A percentile compares a stretch with the other conserved stretches of the same genome.
phyloP scores from a whole-genome alignment of 2,113 vertebrate species.

The Siniperca chuatsi region DNA sequence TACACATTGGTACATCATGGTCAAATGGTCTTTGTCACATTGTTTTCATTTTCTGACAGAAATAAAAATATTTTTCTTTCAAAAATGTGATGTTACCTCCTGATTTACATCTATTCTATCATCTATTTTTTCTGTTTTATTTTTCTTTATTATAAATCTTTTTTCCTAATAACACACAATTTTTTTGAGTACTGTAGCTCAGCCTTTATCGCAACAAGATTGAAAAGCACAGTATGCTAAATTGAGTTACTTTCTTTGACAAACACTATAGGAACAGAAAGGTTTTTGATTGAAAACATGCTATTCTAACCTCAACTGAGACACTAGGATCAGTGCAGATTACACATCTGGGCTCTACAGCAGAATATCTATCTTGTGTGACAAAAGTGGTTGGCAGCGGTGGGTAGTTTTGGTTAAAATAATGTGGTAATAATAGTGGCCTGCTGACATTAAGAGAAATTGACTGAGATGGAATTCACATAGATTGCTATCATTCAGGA shows the following conservation, averaged over 20 bases:
- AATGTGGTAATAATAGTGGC: constrained; percentile 51
- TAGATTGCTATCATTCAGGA: constrained; percentile 54
- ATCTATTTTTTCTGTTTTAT: background rate
- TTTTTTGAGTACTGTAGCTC: background rate
- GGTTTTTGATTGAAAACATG: constrained; percentile 26
- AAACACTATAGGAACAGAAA: constrained; percentile 4
- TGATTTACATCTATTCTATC: background rate
- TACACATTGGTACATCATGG: background rate
- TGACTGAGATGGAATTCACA: constrained; percentile 33
- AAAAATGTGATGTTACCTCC: background rate
- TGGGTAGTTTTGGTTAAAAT: constrained; percentile 37
- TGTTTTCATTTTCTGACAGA: background rate
- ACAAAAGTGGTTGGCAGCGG: constrained; percentile 25
- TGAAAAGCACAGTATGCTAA: constrained; percentile 35
- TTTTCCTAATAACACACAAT: background rate
- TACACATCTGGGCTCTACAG: constrained; percentile 11
- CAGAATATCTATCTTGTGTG: constrained; percentile 29
- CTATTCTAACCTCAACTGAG: background rate
- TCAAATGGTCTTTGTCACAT: background rate
- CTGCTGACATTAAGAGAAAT: constrained; percentile 46
- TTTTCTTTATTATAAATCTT: background rate
- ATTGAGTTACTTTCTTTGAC: constrained; percentile 32
- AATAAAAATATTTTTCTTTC: background rate
- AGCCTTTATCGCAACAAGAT: constrained; percentile 21
- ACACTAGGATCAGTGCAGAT: constrained; percentile 18